Evolutionary conservation across 1,140 invertebrate species (phyloP), one percentile per base, ranked within the genome.

Genomic region (Zaprionus capensis): DNA sequence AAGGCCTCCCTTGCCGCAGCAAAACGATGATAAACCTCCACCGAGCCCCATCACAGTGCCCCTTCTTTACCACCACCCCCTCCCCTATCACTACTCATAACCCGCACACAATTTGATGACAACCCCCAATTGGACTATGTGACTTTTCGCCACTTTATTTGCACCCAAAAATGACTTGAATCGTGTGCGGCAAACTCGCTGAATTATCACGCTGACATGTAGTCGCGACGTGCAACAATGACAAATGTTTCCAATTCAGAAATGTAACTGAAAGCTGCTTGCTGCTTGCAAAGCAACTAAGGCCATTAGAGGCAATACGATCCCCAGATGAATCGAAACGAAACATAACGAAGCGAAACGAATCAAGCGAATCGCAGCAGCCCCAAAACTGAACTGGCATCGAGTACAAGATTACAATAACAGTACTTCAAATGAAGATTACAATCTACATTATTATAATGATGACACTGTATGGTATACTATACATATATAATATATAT

Each of bases 171-270:
- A 46, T 46, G 12, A 65, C 49, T 36, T 65, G 65, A 71, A 66
- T 59, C 41, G 53, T 53, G 4, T 36, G 56, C 41, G 41, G 6
- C n/a, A 46, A 15, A 34, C 14, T 67, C 66, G 57, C 65, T 41
- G 22, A 76, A 76, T 72, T 49, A 76, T 76, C 74, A 76, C 74
- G 74, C 24, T 67, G 74, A 76, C 74, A 76, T 76, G 74, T 76
- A 57, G 34, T 22, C 36, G 22, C 66, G 38, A 76, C 74, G 74
- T 76, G 74, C 74, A 72, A 59, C 53, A 67, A 76, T 72, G 63
- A 51, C 74, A 67, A 76, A 76, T 76, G 74, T 72, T 72, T 72
- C 6, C 73, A 76, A 76, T 76, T 76, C 28, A 46, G 73, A 75
- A 75, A 75, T 70, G 67, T 64, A 71, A 64, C 66, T 34, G 31